A percentile compares a stretch with the other conserved stretches of the same genome.
phyloP scores from a whole-genome alignment of 2,888 invertebrate species.

The Petrophora chlorosata region DNA sequence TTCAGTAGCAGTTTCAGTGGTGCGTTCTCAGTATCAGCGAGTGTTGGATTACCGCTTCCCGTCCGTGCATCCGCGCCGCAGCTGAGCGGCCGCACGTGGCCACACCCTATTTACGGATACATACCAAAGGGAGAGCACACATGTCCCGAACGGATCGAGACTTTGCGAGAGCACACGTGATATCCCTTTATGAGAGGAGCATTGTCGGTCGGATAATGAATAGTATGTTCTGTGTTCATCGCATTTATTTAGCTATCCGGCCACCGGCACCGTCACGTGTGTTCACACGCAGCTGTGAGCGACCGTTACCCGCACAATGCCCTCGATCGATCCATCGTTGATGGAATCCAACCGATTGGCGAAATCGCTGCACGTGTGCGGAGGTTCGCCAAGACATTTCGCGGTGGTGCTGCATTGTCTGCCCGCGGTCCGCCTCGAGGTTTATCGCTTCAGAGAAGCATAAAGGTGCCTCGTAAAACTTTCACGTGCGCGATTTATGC shows the following conservation, averaged over 20 bases:
- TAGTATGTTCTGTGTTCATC: conserved; percentile 72
- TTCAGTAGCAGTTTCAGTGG: conserved; percentile 54
- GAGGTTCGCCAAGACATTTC: conserved; percentile 67
- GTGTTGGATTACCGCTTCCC: conserved; percentile 81
- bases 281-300: conserved; percentile 79
- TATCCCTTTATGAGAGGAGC: conserved; percentile 81
- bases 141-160: conserved; percentile 83
- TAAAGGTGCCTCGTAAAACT: conserved; percentile 81
- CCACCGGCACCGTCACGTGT: conserved; percentile 80
- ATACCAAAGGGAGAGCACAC: conserved; percentile 80
- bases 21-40: conserved; percentile 64
- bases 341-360: conserved; percentile 77
- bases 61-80: conserved; percentile 80
- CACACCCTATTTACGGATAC: conserved; percentile 83
- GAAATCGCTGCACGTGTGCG: conserved; percentile 77
- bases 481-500: conserved; percentile 80
- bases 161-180: conserved; percentile 81
- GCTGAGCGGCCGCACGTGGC: conserved; percentile 83
- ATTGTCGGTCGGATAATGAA: conserved; percentile 80
- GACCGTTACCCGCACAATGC: conserved; percentile 83
- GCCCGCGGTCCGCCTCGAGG: conserved; percentile 52
- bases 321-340: conserved; percentile 80
- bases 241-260: conserved; percentile 83
- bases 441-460: conserved; percentile 77
- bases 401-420: conserved; percentile 74